These are phyloP conservation scores for Himalopsyche phryganea DNA, from an alignment of 1,140 invertebrate species.

Conservation along the genomic window DNA sequence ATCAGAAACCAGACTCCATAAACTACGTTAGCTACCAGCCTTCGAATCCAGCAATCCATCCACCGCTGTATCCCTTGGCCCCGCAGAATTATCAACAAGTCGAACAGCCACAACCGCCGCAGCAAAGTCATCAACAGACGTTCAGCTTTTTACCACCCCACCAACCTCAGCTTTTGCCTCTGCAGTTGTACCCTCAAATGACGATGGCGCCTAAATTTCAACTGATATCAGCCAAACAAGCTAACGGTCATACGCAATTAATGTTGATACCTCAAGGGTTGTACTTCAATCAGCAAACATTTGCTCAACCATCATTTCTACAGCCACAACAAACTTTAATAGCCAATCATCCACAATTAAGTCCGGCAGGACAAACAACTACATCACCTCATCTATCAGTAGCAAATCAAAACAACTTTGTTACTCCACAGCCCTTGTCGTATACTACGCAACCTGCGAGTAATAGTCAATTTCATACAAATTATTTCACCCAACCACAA, in stretches of 20 bases:
- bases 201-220: constrained; percentile 22
- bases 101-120: constrained; percentile 2
- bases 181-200: constrained; percentile 16
- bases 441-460: background rate
- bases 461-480: background rate
- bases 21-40: constrained; percentile 15
- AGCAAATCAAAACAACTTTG: constrained; percentile 5
- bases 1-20: constrained; percentile 25
- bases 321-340: constrained; percentile 8
- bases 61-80: constrained; percentile 21
- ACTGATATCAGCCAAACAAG: constrained; percentile 22
- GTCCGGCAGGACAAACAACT: background rate
- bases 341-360: constrained; percentile 6
- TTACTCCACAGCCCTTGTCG: constrained; percentile 13
- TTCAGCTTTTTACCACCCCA: constrained; percentile 15
- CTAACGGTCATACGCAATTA: constrained; percentile 29
- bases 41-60: constrained; percentile 1
- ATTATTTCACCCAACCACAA: constrained; percentile 17
- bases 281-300: constrained; percentile 6
- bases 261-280: constrained; percentile 25
- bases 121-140: constrained; percentile 9
- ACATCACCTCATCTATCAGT: background rate
- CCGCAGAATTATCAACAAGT: constrained; percentile 22
- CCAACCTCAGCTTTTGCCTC: constrained; percentile 13
- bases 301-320: constrained; percentile 3